These are phyloP conservation scores for Apaloderma vittatum DNA, from an alignment of 2,113 vertebrate species.

Conservation along the genomic window DNA sequence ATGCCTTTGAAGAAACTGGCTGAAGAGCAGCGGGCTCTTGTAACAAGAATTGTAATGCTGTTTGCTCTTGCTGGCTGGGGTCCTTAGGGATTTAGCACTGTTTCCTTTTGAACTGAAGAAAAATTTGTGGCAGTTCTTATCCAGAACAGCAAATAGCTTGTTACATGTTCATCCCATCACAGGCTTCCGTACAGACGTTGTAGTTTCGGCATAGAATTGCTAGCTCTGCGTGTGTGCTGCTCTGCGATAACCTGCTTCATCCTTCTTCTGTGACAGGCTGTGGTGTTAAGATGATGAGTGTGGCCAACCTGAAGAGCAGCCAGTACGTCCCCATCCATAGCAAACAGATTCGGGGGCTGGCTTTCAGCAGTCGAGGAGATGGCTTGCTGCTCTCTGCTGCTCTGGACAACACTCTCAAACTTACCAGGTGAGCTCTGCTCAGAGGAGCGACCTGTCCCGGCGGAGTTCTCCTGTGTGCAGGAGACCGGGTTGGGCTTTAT, in stretches of 20 bases:
- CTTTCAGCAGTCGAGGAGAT: conserved; percentile 85
- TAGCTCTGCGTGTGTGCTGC: background rate
- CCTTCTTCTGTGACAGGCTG: conserved; percentile 80
- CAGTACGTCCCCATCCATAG: conserved; percentile 95
- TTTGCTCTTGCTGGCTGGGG: background rate
- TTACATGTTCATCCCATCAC: accelerated
- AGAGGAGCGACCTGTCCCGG: background rate
- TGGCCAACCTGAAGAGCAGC: conserved; percentile 89
- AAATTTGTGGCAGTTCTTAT: background rate
- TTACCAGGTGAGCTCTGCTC: conserved; percentile 88
- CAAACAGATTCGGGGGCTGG: conserved; percentile 93
- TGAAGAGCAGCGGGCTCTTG: background rate
- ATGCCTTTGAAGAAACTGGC: background rate
- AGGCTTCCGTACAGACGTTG: background rate
- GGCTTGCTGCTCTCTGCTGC: conserved; percentile 93
- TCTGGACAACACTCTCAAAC: conserved; percentile 91
- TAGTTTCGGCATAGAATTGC: background rate
- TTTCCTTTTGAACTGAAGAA: background rate
- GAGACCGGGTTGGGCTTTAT: background rate
- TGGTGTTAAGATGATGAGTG: conserved; percentile 95
- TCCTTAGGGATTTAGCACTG: background rate
- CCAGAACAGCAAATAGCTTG: background rate
- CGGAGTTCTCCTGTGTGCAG: accelerated
- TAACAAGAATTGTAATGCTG: background rate
- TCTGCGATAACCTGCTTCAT: background rate